Conservation (phyloP, 2,797 vertebrate genomes). For the Margarornis squamiger region DNA sequence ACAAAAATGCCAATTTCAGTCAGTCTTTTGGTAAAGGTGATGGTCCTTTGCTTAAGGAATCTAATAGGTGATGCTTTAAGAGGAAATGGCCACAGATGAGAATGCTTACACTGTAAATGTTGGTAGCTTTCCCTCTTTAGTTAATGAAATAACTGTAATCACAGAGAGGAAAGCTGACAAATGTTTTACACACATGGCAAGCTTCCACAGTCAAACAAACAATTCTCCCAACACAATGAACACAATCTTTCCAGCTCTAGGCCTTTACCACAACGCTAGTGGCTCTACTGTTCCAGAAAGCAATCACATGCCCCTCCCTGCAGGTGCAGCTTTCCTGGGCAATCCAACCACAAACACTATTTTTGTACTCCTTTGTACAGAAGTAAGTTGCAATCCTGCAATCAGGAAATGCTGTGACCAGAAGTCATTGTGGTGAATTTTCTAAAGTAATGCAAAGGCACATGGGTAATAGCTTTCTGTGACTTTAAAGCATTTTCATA, state of each 20-base stretch:
- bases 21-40: not conserved
- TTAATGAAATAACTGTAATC: slow-evolving; percentile 31
- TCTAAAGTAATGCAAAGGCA: not conserved
- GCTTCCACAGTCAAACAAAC: slow-evolving; percentile 17
- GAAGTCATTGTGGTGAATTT: not conserved
- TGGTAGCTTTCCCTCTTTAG: not conserved
- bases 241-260: slow-evolving; percentile 43
- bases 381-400: not conserved
- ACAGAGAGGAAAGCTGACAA: slow-evolving; percentile 6
- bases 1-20: not conserved
- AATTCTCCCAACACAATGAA: slow-evolving; percentile 18
- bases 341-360: not conserved
- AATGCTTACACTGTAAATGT: not conserved
- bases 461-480: not conserved
- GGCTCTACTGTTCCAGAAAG: slow-evolving; percentile 25
- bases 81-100: not conserved
- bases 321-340: slow-evolving; percentile 22
- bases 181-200: slow-evolving; percentile 16
- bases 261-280: slow-evolving; percentile 37
- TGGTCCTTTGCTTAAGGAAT: not conserved
- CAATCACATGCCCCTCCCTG: not conserved
- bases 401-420: not conserved
- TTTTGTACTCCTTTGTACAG: not conserved
- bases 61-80: not conserved
- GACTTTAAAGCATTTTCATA: not conserved